Base-by-base conservation (phyloP, 2,888 invertebrate genomes). In the Mesorhabditis sp. region DNA sequence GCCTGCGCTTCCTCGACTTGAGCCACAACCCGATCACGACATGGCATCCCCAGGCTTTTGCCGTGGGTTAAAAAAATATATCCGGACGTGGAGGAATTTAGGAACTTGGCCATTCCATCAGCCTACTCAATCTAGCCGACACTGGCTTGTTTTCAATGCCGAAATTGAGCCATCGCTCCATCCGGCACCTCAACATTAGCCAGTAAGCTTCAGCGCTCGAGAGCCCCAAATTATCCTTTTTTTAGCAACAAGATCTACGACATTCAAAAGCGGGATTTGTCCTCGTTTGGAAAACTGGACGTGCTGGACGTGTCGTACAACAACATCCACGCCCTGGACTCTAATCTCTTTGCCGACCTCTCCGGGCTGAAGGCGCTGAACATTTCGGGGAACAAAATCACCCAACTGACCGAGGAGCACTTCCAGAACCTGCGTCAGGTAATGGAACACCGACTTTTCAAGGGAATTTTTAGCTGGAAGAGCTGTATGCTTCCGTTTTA, bases 81-180 rank as follows among this genome's bases (percentile, higher is more conserved):
- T n/a, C 2, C 10, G 62, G 67, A 44, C 13, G 4, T 65, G 43
- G 41, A 4, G 28, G n/a, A 10, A 70, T 78, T 62, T 62, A 81
- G 76, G 80, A 80, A 44, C 69, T 85, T 10, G 79, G 82, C 43
- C 76, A 77, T 45, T 76, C 76, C 0, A 75, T 85, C 5, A 73
- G 76, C 43, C 65, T 71, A 5, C 66, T 85, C 10, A 83, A 83
- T 70, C 74, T 85, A 71, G 84, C 85, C 0, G 70, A 72, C 43
- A 84, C 85, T 0, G 85, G 85, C 0, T 70, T 85, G 7, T 84
- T 84, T 66, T 83, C 81, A 0, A 63, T 85, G 64, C 85, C 85
- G 4, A 77, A 78, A 68, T 70, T 85, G 44, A 79, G 73, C 68
- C 73, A 75, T 45, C 69, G 77, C 28, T 74, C 76, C 4, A 68